Evolutionary conservation across 2,113 vertebrate species (phyloP), one percentile per base, ranked within the genome.

Genomic region (Cinclus mexicanus): DNA sequence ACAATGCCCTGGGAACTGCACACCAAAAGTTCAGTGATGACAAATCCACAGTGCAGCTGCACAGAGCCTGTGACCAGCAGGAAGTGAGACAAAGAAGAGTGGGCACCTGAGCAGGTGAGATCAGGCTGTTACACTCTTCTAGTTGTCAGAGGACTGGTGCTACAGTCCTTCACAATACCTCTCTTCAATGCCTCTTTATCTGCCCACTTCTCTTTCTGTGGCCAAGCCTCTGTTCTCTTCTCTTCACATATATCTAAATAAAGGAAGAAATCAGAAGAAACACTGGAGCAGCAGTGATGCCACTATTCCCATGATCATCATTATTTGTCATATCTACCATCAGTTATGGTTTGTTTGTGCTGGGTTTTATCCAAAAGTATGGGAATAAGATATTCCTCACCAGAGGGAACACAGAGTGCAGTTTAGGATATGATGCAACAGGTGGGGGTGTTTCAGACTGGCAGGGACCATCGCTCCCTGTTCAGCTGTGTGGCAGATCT

Each of bases 281-380:
- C 44, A 28, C 6, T 3, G 3, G 77, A 69, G 64, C 61, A 87
- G 50, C 39, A 74, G 22, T 52, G 59, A 78, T 84, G 86, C 64
- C 68, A 75, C 50, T 31, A 37, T 93, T 69, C 67, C 60, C 63
- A 6, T 39, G 55, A 72, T 39, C 71, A 83, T 83, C 22, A 28
- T 68, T 68, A 71, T 79, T 79, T 87, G 87, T 69, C 82, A 76
- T 29, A 60, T 78, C 56, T 79, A 56, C 81, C 46, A 53, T 42
- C 68, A 53, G 22, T 75, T 88, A 52, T 41, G 64, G 42, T 53
- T 79, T 91, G 28, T 67, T 91, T 91, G 14, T 72, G 42, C 82
- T 95, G 87, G 55, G n/a, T 69, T 91, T 85, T 85, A 50, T 90
- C 84, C 63, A 91, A 60, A 93, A 56, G 2, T 50, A 86, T 10